Base-by-base conservation (phyloP, 1,140 invertebrate species). In the Chlorops oryzae region DNA sequence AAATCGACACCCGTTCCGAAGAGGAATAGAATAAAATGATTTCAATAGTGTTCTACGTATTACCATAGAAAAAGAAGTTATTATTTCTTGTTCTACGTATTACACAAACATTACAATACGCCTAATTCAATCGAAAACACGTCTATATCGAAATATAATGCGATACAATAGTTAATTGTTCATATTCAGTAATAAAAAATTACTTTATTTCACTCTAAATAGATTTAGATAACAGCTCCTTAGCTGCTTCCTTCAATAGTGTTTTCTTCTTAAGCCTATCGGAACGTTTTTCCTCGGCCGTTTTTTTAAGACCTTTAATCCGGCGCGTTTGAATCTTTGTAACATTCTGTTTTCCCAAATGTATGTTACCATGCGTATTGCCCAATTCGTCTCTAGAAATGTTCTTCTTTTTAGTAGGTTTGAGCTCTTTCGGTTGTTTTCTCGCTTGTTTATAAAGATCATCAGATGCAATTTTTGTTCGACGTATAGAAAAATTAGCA, bases 341-440 rank as follows among this genome's bases (percentile, higher is more conserved):
- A 13, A 96, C 80, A 64, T 95, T 85, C 65, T 98, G 95, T 70
- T 84, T 83, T 43, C 88, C 86, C 78, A 99, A 81, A 73, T 99
- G 96, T 49, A 99, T 83, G 47, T 91, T 83, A 43, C 93, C 96
- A 62, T 92, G 78, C 61, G 86, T 92, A 6, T 86, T 87, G 50
- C 95, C 94, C 70, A 99, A 85, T 9, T 76, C 79, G 78, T 98
- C 90, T 34, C 78, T 82, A 1, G 82, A 82, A 41, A 96, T 81
- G 74, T 99, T 98, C 79, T 98, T 98, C 72, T 87, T 90, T 59
- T 86, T 88, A 55, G 86, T 86, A 1, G 79, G 74, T 77, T 87
- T 91, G 0, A 91, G 73, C 73, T 85, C 82, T 62, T 85, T 90
- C 3, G 95, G 92, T 73, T 88, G 81, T 58, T 83, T 89, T 55